These are phyloP conservation scores for Seriola quinqueradiata DNA, from an alignment of 2,113 vertebrate species.

Conservation along the genomic window DNA sequence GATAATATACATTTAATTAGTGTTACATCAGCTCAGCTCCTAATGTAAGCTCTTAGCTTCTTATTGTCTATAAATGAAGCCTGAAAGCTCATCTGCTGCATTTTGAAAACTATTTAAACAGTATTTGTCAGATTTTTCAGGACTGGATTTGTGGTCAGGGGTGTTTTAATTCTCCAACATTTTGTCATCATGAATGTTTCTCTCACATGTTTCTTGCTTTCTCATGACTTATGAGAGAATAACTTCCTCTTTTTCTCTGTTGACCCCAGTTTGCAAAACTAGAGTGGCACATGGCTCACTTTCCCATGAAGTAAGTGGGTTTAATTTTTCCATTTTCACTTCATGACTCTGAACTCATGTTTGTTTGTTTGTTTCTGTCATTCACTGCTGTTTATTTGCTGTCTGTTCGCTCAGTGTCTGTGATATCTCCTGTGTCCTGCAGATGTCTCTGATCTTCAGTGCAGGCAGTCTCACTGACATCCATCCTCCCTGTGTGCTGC, in stretches of 20 bases:
- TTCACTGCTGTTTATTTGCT: background rate
- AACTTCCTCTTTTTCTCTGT: constrained; percentile 26
- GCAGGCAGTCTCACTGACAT: constrained; percentile 69
- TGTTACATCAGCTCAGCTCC: background rate
- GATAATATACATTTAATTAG: background rate
- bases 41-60: no score
- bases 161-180: background rate
- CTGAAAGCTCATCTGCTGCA: background rate
- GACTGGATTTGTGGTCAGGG: background rate
- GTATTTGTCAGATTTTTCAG: no score
- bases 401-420: background rate
- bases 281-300: constrained; percentile 83
- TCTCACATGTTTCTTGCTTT: background rate
- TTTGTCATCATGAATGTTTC: no score
- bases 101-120: no score
- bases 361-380: background rate
- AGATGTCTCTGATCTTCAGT: constrained; percentile 86
- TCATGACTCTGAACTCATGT: background rate
- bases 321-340: background rate
- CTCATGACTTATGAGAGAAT: background rate
- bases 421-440: background rate
- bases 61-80: background rate
- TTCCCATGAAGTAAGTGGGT: constrained; percentile 81
- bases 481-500: constrained; percentile 83
- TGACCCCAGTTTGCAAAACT: constrained; percentile 84